These are phyloP conservation scores for Drosophila sordidula DNA, from an alignment of 2,888 invertebrate genomes.

Conservation along the genomic window DNA sequence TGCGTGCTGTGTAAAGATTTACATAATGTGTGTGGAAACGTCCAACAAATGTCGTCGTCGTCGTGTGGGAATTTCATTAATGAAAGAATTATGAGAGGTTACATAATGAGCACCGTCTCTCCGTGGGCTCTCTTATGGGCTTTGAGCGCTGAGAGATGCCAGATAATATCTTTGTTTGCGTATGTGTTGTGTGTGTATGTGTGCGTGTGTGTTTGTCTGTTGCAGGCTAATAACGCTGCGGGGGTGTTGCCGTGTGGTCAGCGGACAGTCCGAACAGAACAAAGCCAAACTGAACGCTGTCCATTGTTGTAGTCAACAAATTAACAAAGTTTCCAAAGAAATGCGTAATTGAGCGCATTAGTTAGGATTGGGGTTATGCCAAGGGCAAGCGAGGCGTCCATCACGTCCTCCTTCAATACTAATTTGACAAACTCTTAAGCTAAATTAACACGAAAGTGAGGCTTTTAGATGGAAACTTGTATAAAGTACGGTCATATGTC, in stretches of 20 bases:
- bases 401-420: conserved; percentile 55
- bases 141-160: conserved; percentile 44
- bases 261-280: conserved; percentile 14
- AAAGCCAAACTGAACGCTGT: conserved; percentile 2
- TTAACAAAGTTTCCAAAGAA: conserved; percentile 76
- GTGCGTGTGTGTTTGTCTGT: conserved; percentile 21
- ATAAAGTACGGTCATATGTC: not conserved
- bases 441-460: conserved; percentile 47
- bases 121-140: conserved; percentile 1
- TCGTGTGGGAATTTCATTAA: conserved; percentile 79
- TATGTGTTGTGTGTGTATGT: conserved; percentile 12
- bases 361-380: conserved; percentile 32
- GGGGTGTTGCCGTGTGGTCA: conserved; percentile 58
- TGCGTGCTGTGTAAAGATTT: conserved; percentile 76
- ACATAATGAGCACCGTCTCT: conserved; percentile 66
- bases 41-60: conserved; percentile 56
- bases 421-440: conserved; percentile 68
- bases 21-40: conserved; percentile 72
- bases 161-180: conserved; percentile 51
- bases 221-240: conserved; percentile 64
- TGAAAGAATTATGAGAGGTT: conserved; percentile 80
- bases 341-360: conserved; percentile 71
- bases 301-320: conserved; percentile 74
- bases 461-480: not conserved
- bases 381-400: conserved; percentile 35